phyloP scores from a whole-genome alignment of 1,140 invertebrate species.

The Vanessa tameamea region DNA sequence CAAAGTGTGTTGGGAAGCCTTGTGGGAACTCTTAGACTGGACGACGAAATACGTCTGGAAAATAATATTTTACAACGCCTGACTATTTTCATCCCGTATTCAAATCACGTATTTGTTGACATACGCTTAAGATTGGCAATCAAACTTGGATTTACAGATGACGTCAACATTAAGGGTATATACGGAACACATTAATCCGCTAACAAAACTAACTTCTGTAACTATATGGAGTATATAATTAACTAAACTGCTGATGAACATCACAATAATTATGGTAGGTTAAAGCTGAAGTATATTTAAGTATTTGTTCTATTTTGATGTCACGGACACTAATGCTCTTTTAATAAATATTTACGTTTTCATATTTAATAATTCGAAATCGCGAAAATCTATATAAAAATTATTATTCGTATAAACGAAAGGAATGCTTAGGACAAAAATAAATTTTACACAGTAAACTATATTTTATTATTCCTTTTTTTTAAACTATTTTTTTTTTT shows the following conservation, averaged over 20 bases:
- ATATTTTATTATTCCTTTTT: too few relatives aligned
- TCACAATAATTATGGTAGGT: constrained; percentile 18
- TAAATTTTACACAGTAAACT: too few relatives aligned
- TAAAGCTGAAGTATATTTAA: constrained; percentile 1
- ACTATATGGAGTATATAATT: constrained; percentile 18
- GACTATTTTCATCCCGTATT: constrained; percentile 67
- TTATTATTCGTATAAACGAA: too few relatives aligned
- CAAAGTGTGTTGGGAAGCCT: constrained; percentile 74
- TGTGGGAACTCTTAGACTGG: constrained; percentile 60
- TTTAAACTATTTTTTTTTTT: too few relatives aligned
- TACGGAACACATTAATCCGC: constrained; percentile 15
- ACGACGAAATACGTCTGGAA: constrained; percentile 66
- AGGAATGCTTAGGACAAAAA: too few relatives aligned
- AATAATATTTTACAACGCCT: constrained; percentile 69
- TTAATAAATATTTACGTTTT: background rate
- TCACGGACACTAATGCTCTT: background rate
- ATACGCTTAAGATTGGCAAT: constrained; percentile 56
- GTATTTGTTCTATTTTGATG: background rate
- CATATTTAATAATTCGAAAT: too few relatives aligned
- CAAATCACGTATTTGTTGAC: constrained; percentile 78
- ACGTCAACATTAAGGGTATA: constrained; percentile 52
- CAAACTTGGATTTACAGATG: constrained; percentile 53
- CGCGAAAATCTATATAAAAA: too few relatives aligned
- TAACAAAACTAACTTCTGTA: constrained; percentile 27
- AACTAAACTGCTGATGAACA: constrained; percentile 21